Evolutionary conservation across 92 coral and sea anemone species (phyloP).

Genomic region (Siderastrea radians): DNA sequence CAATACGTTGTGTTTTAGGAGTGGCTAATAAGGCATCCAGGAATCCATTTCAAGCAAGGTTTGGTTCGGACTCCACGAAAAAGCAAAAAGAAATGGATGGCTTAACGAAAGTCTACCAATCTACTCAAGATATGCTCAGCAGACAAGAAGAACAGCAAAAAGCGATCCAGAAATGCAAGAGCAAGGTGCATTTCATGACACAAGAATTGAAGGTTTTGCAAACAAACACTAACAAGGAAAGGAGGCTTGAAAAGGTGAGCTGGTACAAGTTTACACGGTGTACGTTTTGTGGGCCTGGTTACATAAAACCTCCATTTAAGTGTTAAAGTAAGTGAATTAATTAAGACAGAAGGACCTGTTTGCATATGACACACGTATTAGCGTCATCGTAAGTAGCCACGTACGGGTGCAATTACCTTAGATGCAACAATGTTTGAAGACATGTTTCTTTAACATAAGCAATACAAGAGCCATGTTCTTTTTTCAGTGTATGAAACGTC

Average conservation of each 20-base stretch:
- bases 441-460: no score
- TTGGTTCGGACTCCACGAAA: background rate
- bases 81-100: background rate
- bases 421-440: no score
- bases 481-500: no score
- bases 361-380: no score
- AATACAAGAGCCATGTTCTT: no score
- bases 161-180: constrained; percentile 16
- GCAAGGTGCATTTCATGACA: constrained; percentile 18
- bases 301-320: no score
- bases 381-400: no score
- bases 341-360: no score
- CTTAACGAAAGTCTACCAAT: background rate
- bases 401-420: no score
- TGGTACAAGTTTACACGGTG: no score
- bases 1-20: background rate
- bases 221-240: background rate
- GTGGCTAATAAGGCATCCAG: background rate
- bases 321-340: no score
- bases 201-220: constrained; percentile 9
- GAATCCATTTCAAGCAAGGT: background rate
- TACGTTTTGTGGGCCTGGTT: no score
- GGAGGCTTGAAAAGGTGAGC: background rate
- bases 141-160: constrained; percentile 24
- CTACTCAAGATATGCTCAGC: constrained; percentile 14